Base-by-base conservation (phyloP, 2,888 invertebrate species). In the Erannis defoliaria region DNA sequence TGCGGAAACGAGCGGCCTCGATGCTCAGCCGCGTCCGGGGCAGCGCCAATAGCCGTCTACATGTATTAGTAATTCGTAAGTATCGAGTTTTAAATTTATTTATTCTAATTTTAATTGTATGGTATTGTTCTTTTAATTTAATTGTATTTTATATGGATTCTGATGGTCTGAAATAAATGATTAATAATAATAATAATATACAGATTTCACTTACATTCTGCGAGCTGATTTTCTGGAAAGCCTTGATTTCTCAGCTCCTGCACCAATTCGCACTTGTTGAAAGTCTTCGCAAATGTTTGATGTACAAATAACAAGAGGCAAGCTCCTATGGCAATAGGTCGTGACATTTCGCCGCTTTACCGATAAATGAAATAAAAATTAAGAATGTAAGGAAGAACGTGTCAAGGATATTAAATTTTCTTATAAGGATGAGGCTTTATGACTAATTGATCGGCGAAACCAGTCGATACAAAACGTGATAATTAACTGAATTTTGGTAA, bases 151-250 rank as follows among this genome's bases (percentile, higher is more conserved):
- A n/a, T n/a, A n/a, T n/a, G n/a, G n/a, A n/a, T n/a, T n/a, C n/a
- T n/a, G n/a, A n/a, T n/a, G n/a, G n/a, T n/a, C 1, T 31, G 9
- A 31, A 6, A 8, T 26, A 2, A 26, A 2, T 26, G 4, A 26
- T 6, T 6, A 6, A 26, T 26, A 26, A 8, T 0, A 6, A 26
- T 26, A 26, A 2, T 26, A 2, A 0, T 26, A 26, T 33, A n/a
- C n/a, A 12, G 10, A 12, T n/a, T 33, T 33, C n/a, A 66, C 85
- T 85, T 74, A 86, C 88, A 88, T 56, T 85, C 75, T 59, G 67
- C 73, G 14, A 88, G 61, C 37, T 84, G 74, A 16, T 77, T 8
- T 38, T 74, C 63, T 2, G 84, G 80, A 66, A 87, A 83, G 0
- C 84, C 85, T 61, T 84, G 80, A 16, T 58, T 70, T 40, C 64